Conservation (phyloP, 2,797 vertebrate genomes). For the Leucoraja ocellata region DNA sequence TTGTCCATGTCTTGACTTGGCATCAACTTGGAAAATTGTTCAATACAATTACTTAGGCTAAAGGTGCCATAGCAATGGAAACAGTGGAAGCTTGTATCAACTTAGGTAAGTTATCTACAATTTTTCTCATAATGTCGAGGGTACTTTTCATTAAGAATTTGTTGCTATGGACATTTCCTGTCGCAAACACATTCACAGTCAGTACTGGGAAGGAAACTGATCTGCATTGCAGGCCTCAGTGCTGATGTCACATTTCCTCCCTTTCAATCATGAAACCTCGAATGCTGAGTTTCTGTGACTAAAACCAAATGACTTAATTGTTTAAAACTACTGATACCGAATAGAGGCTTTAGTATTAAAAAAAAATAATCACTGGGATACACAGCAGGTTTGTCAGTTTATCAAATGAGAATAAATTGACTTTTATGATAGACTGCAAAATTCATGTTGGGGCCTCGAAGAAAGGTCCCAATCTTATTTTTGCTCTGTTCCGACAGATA, state of each 20-base stretch:
- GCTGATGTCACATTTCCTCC: constrained; percentile 24
- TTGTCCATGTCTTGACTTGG: background rate
- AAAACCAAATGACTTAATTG: background rate
- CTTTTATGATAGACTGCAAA: background rate
- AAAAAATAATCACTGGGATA: background rate
- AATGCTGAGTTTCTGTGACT: background rate
- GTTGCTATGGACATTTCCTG: background rate
- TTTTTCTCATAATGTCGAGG: background rate
- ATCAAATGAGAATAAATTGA: background rate
- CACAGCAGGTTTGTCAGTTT: background rate
- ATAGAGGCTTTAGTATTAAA: background rate
- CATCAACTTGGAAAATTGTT: background rate
- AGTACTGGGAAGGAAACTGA: background rate
- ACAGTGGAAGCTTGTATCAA: background rate
- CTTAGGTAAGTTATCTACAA: background rate
- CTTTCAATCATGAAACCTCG: background rate
- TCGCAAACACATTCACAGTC: background rate
- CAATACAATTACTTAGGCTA: background rate
- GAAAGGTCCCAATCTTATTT: background rate
- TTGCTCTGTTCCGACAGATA: background rate
- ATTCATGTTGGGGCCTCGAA: background rate
- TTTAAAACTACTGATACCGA: background rate
- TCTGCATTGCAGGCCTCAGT: background rate
- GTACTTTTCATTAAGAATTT: background rate
- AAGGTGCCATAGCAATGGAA: background rate